Evolutionary conservation across 2,888 invertebrate species (phyloP), one percentile per base, ranked within the genome.

Genomic region (Lasioglossum lativentre): DNA sequence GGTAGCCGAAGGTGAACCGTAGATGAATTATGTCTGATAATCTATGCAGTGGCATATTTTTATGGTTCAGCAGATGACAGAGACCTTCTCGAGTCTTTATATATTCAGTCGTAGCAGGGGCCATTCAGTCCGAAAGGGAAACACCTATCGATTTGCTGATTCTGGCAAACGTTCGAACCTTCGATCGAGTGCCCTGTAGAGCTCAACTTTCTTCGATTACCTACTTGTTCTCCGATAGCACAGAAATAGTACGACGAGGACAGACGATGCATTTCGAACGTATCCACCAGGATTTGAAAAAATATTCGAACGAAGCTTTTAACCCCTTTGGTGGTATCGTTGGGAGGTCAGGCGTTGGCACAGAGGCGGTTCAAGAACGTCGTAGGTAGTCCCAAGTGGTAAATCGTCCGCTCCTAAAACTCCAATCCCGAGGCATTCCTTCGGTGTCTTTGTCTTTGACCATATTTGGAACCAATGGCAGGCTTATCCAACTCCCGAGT

Each of bases 211-310:
- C n/a, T 56, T 56, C 56, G 56, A 56, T 56, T 56, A n/a, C 12
- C 56, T 56, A n/a, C 56, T 56, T 56, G n/a, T 56, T 56, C 56
- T 56, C 56, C 56, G 56, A 56, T n/a, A 56, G 56, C n/a, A 56
- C n/a, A n/a, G 56, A 56, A 56, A 56, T n/a, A n/a, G 12, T n/a
- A n/a, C 56, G n/a, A 10, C 10, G 10, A 56, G n/a, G n/a, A n/a
- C n/a, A 12, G 12, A 56, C 56, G 4, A n/a, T 56, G n/a, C 56
- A 12, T n/a, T 56, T n/a, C 4, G n/a, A n/a, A n/a, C n/a, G 56
- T 12, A 12, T 56, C n/a, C n/a, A 12, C 10, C 10, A 56, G 12
- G 10, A 56, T 56, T 56, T n/a, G n/a, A 4, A 56, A 56, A 56
- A 56, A 56, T n/a, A 56, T 56, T n/a, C 3, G 56, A 56, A 14